Conservation (phyloP, 1,140 invertebrate species). For the Reticulitermes speratus region DNA sequence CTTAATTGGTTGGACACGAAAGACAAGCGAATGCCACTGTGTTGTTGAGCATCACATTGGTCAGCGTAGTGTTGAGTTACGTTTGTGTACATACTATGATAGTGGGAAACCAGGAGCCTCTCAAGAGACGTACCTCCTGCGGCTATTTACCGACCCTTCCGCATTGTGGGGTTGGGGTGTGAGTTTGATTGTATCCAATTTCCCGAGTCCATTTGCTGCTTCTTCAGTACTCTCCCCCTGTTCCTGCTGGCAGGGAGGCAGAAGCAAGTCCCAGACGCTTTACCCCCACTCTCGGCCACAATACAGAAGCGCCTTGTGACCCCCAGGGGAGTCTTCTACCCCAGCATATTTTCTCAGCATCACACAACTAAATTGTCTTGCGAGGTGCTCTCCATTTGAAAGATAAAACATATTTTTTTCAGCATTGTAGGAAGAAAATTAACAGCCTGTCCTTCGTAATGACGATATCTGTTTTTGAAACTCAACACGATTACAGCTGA, state of each 20-base stretch:
- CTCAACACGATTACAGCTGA: too few species aligned
- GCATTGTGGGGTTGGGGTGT: neutral
- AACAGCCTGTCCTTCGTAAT: neutral
- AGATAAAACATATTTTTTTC: neutral
- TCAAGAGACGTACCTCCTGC: neutral
- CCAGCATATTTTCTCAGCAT: conserved; percentile 4
- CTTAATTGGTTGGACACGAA: neutral
- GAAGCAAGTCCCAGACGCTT: neutral
- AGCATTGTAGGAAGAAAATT: neutral
- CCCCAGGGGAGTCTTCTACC: conserved; percentile 1
- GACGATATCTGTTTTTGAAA: too few species aligned
- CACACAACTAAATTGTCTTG: neutral
- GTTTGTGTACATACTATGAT: neutral
- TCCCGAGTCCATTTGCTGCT: conserved; percentile 24
- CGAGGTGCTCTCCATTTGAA: neutral
- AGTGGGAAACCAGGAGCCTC: neutral
- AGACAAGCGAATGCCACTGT: neutral
- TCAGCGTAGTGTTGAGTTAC: neutral
- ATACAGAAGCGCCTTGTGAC: neutral
- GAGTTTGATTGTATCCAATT: conserved; percentile 25
- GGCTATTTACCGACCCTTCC: neutral
- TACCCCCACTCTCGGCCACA: neutral
- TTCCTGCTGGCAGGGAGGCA: neutral
- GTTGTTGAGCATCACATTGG: neutral
- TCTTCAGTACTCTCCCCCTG: neutral